These are phyloP conservation scores for Mellilla xanthometata DNA, from an alignment of 2,888 invertebrate species.

Conservation along the genomic window DNA sequence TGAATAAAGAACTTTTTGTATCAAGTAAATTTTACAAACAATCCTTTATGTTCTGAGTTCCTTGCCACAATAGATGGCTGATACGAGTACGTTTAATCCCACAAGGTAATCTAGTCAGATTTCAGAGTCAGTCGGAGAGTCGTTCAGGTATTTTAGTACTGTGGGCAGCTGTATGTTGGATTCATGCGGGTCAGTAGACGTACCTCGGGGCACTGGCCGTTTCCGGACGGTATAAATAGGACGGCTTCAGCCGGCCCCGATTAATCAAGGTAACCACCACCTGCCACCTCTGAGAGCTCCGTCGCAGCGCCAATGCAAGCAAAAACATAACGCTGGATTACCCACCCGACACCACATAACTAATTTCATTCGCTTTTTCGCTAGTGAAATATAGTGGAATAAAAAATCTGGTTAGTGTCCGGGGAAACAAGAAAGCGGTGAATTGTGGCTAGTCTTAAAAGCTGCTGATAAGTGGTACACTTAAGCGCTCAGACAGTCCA, in stretches of 20 bases:
- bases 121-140: slow-evolving; percentile 8
- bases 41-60: no score
- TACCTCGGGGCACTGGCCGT: slow-evolving; percentile 46
- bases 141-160: slow-evolving; percentile 40
- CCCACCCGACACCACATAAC: slow-evolving; percentile 44
- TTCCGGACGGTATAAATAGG: slow-evolving; percentile 67
- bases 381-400: slow-evolving; percentile 20
- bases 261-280: slow-evolving; percentile 72
- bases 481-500: slow-evolving; percentile 1
- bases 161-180: slow-evolving; percentile 37
- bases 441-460: slow-evolving; percentile 15
- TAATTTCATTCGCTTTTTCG: slow-evolving; percentile 32
- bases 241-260: slow-evolving; percentile 45
- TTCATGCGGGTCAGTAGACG: slow-evolving; percentile 53
- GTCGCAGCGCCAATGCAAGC: slow-evolving; percentile 39
- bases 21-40: no score
- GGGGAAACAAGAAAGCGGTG: neutral
- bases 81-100: neutral
- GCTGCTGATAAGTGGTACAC: slow-evolving; percentile 3
- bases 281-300: slow-evolving; percentile 49
- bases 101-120: neutral
- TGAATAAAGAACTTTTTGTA: no score
- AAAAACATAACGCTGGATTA: slow-evolving; percentile 57
- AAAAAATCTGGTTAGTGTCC: slow-evolving; percentile 19
- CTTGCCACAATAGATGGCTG: no score